A percentile compares a stretch with the other conserved stretches of the same genome.
Evolutionary conservation across 2,113 vertebrate genomes (phyloP).

Genomic region (Ceyx margarethae): DNA sequence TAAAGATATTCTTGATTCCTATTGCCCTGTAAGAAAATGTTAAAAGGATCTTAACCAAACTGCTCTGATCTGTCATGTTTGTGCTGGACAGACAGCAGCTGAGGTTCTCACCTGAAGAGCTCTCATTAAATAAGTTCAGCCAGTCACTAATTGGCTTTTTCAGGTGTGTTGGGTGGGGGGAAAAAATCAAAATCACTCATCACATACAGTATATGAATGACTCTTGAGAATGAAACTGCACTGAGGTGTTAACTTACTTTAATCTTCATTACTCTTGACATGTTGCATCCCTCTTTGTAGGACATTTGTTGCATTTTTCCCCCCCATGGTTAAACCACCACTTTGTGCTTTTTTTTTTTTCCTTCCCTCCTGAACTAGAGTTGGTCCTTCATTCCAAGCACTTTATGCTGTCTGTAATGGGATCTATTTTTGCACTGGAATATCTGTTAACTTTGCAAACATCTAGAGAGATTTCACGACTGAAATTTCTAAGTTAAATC

Average conservation of each 20-base stretch:
- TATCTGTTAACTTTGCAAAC: slow-evolving; percentile 81
- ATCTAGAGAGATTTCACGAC: slow-evolving; percentile 77
- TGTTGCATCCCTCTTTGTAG: slow-evolving; percentile 65
- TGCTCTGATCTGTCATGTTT: slow-evolving; percentile 27
- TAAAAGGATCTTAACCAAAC: background rate
- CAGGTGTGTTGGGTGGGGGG: slow-evolving; percentile 57
- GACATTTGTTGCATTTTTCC: slow-evolving; percentile 56
- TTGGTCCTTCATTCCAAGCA: slow-evolving; percentile 85
- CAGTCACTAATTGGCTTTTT: slow-evolving; percentile 4
- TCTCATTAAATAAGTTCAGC: slow-evolving; percentile 37
- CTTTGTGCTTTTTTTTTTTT: slow-evolving; percentile 69
- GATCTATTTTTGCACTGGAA: slow-evolving; percentile 90
- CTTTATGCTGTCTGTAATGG: slow-evolving; percentile 87
- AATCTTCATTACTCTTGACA: slow-evolving; percentile 19
- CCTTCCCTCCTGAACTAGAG: slow-evolving; percentile 48
- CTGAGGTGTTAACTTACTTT: slow-evolving; percentile 60
- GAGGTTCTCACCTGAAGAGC: slow-evolving; percentile 20
- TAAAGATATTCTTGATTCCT: slow-evolving; percentile 10
- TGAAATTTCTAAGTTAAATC: slow-evolving; percentile 80
- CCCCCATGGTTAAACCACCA: slow-evolving; percentile 58
- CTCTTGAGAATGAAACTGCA: slow-evolving; percentile 66
- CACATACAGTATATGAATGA: slow-evolving; percentile 55
- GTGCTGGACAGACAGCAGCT: slow-evolving; percentile 14
- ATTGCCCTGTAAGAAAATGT: background rate
- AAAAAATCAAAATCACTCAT: slow-evolving; percentile 24